These are phyloP conservation scores for Cerastoderma edule DNA, from an alignment of 2,888 invertebrate species.

Conservation along the genomic window DNA sequence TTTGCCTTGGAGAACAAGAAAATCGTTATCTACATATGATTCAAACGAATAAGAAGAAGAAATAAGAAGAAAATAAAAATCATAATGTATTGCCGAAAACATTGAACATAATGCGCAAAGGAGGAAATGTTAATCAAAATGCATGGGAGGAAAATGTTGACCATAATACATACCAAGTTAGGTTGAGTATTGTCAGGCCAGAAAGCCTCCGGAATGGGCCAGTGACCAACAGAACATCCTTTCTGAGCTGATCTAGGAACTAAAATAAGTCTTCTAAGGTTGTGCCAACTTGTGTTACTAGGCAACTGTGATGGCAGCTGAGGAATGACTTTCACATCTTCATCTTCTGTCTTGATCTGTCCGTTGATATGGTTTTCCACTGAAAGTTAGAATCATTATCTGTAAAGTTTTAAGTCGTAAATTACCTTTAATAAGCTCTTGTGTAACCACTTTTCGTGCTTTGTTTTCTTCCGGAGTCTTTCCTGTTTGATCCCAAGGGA, in stretches of 20 bases:
- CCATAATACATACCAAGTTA: constrained; percentile 87
- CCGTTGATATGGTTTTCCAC: constrained; percentile 56
- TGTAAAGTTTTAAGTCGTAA: too few species aligned
- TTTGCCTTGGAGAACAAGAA: neutral
- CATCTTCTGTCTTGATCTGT: constrained; percentile 59
- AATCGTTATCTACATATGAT: neutral
- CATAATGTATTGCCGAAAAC: too few species aligned
- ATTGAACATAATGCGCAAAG: neutral
- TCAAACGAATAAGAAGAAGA: too few species aligned
- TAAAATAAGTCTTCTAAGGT: constrained; percentile 93
- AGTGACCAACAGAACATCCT: constrained; percentile 96
- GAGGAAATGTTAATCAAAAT: constrained; percentile 3
- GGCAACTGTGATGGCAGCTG: constrained; percentile 46
- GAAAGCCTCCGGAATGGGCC: constrained; percentile 99
- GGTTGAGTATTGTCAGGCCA: constrained; percentile 97
- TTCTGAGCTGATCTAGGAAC: constrained; percentile 94
- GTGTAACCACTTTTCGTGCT: too few species aligned
- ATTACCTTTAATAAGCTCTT: too few species aligned
- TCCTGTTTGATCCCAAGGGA: too few species aligned
- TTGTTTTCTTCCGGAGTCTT: too few species aligned
- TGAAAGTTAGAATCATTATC: too few species aligned
- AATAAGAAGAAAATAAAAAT: too few species aligned
- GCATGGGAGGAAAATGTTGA: neutral
- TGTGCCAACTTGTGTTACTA: constrained; percentile 88
- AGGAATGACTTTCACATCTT: constrained; percentile 62